Percentiles rank a stretch among this genome's conserved stretches.
phyloP scores from a whole-genome alignment of 2,113 vertebrate species.

The Scophthalmus maximus region DNA sequence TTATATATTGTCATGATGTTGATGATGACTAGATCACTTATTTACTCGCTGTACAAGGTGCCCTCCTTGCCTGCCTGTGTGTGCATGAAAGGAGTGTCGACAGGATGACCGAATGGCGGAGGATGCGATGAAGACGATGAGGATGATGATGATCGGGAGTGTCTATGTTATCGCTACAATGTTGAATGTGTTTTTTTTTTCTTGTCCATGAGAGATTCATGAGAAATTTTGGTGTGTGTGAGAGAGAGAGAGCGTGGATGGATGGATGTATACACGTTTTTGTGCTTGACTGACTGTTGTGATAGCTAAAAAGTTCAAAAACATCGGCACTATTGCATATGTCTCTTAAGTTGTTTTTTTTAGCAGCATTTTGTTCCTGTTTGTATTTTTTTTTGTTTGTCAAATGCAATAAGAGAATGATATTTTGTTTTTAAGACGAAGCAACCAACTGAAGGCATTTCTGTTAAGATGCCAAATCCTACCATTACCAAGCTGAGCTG shows the following conservation, averaged over 20 bases:
- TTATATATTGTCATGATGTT: constrained; percentile 75
- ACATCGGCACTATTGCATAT: constrained; percentile 98
- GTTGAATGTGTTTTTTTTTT: constrained; percentile 70
- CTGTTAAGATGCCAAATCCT: constrained; percentile 80
- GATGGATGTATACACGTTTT: constrained; percentile 28
- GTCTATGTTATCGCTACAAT: constrained; percentile 75
- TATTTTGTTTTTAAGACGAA: constrained; percentile 78
- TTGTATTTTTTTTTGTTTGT: constrained; percentile 75
- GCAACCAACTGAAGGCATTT: constrained; percentile 85
- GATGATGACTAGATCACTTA: constrained; percentile 79
- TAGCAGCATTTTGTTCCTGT: constrained; percentile 79
- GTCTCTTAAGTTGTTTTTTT: constrained; percentile 82
- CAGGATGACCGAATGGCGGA: constrained; percentile 60
- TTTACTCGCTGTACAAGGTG: constrained; percentile 81
- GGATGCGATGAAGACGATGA: constrained; percentile 61
- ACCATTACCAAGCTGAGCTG: constrained; percentile 86
- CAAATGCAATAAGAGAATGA: constrained; percentile 83
- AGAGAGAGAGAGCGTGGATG: constrained; percentile 10
- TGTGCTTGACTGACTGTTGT: constrained; percentile 61
- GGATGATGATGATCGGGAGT: constrained; percentile 64
- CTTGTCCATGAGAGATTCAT: constrained; percentile 72
- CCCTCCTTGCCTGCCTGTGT: constrained; percentile 78
- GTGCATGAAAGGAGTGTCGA: constrained; percentile 76
- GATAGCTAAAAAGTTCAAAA: constrained; percentile 87
- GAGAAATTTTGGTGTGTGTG: constrained; percentile 23